Base-by-base conservation (phyloP, 2,888 invertebrate genomes). In the Seladonia tumulorum region DNA sequence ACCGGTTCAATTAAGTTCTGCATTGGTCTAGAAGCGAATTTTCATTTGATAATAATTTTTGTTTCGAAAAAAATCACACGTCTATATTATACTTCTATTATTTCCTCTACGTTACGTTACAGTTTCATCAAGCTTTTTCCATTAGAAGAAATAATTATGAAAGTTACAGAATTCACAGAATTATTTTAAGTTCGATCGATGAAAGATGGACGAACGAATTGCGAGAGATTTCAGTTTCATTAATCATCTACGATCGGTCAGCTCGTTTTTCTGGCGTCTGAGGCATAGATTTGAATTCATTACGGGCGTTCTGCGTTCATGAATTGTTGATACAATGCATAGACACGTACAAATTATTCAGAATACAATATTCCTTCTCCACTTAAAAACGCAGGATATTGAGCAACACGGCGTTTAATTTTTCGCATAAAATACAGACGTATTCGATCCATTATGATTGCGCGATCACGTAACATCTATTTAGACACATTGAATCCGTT, bases 341-440 rank as follows among this genome's bases (percentile, higher is more conserved):
- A 68, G 85, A n/a, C 85, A 86, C 86, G 85, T 85, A 85, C 78
- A 76, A 85, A 79, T 81, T 85, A 85, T 85, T 72, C 85, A 75
- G 70, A 60, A 72, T 45, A 10, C 63, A 45, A 25, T 81, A 76
- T 53, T 72, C 25, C 14, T 29, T 76, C 45, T 72, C 72, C 68
- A 68, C 39, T 75, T 68, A 22, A 66, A 53, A 68, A 25, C 63
- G 47, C 70, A 63, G 73, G 18, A 42, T 60, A 39, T 66, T 47
- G 39, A 79, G 39, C 47, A 14, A 63, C 35, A 39, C 60, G 47
- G 18, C 72, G 47, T 16, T 82, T 73, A 73, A 82, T 77, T 76
- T 76, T 71, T 84, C 53, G 42, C 53, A 72, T 81, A 70, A 83
- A 81, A 76, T 35, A 53, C 63, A 47, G 29, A 66, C 39, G 16